Conservation (phyloP, 2,888 invertebrate genomes). For the Carterocephalus palaemon region DNA sequence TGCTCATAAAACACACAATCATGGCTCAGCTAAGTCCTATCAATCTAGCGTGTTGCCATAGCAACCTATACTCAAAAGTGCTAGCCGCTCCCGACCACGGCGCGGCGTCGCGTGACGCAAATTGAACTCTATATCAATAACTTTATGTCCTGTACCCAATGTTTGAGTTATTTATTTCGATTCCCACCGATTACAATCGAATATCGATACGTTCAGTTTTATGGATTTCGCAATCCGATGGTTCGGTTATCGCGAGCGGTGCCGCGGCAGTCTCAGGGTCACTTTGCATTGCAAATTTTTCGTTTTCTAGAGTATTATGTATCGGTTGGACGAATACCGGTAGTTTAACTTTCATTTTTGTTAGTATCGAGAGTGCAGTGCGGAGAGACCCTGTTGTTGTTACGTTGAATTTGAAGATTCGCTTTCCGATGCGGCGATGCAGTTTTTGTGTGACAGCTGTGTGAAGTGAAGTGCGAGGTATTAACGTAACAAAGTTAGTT, state of each 20-base stretch:
- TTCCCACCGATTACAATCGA: constrained; percentile 16
- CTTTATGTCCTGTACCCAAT: constrained; percentile 15
- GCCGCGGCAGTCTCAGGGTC: constrained; percentile 10
- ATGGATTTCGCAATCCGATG: constrained; percentile 1
- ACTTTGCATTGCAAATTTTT: constrained; percentile 18
- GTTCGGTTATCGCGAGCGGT: constrained; percentile 2
- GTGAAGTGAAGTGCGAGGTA: too few relatives aligned
- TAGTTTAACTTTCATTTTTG: constrained; percentile 20
- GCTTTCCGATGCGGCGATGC: not conserved
- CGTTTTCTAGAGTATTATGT: constrained; percentile 10
- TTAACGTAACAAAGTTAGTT: too few relatives aligned
- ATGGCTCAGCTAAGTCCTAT: not conserved
- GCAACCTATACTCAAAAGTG: constrained; percentile 14
- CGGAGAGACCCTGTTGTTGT: not conserved
- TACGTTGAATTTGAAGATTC: not conserved
- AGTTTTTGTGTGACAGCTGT: too few relatives aligned
- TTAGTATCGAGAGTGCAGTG: constrained; percentile 3
- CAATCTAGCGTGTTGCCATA: constrained; percentile 10
- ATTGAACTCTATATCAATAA: constrained; percentile 20
- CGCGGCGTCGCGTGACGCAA: constrained; percentile 22
- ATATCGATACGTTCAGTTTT: constrained; percentile 12
- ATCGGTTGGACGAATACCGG: constrained; percentile 10
- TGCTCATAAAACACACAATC: too few relatives aligned
- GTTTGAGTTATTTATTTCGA: constrained; percentile 13
- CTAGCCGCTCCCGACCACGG: not conserved